These are phyloP conservation scores for Ctenoplectra terminalis DNA, from an alignment of 1,140 invertebrate species.

Conservation along the genomic window DNA sequence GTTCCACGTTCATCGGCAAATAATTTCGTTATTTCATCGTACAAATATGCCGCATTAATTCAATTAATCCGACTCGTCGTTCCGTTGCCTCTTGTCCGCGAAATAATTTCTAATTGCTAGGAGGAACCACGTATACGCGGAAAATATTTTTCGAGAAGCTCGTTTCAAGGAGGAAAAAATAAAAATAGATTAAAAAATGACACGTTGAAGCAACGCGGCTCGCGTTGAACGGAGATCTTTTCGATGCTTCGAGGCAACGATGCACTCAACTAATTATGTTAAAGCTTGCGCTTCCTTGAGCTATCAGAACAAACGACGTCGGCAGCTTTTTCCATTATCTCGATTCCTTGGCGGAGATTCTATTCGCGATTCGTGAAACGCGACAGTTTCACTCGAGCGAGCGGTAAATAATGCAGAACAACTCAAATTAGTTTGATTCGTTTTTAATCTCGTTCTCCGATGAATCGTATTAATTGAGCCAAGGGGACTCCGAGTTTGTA, in stretches of 20 bases:
- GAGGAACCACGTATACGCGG: too few relatives aligned
- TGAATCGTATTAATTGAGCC: too few relatives aligned
- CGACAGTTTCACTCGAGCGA: too few relatives aligned
- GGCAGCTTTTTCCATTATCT: not conserved
- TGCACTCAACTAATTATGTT: not conserved
- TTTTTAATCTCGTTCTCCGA: too few relatives aligned
- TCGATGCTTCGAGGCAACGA: not conserved
- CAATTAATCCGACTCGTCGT: slow-evolving; percentile 4
- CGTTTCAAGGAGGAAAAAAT: not conserved
- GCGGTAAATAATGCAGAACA: too few relatives aligned
- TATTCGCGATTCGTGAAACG: too few relatives aligned
- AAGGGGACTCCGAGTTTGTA: too few relatives aligned
- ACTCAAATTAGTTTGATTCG: too few relatives aligned
- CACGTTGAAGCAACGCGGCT: not conserved
- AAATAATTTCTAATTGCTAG: slow-evolving; percentile 10
- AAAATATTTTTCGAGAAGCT: not conserved
- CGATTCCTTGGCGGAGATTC: too few relatives aligned
- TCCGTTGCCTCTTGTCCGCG: not conserved
- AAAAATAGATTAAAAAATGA: not conserved
- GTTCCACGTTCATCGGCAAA: not conserved
- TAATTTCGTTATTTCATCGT: slow-evolving; percentile 2
- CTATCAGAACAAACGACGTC: not conserved
- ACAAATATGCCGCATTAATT: not conserved
- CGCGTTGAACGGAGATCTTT: not conserved
- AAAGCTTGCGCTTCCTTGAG: not conserved